Evolutionary conservation across 2,113 vertebrate genomes (phyloP).

Genomic region (Aldabrachelys gigantea): DNA sequence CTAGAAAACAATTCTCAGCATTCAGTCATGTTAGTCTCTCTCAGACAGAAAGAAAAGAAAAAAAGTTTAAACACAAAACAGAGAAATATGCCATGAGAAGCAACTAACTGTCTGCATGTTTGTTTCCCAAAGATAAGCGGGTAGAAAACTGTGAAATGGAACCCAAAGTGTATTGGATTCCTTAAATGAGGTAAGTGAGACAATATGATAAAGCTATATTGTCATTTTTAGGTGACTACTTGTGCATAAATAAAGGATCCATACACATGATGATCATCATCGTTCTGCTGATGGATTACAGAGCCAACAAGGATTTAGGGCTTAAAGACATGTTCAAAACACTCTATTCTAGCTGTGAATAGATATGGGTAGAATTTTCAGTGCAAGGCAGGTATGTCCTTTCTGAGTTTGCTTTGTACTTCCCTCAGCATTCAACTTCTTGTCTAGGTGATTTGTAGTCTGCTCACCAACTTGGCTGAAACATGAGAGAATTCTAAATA

Average conservation of each 20-base stretch:
- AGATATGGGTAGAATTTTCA: constrained; percentile 17
- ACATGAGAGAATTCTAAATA: background rate
- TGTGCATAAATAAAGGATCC: background rate
- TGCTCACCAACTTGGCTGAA: background rate
- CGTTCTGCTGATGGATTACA: background rate
- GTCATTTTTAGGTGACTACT: background rate
- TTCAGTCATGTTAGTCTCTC: background rate
- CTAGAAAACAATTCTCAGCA: background rate
- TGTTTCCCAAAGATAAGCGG: background rate
- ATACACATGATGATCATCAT: background rate
- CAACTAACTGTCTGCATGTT: background rate
- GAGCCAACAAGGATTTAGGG: background rate
- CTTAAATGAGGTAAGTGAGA: background rate
- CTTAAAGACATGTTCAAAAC: background rate
- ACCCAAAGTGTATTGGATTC: background rate
- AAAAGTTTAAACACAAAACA: background rate
- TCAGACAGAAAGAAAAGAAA: background rate
- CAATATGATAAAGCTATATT: background rate
- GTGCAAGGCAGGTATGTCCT: background rate
- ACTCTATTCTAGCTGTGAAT: constrained; percentile 7
- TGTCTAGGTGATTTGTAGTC: background rate
- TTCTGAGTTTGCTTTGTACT: background rate
- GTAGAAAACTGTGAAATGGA: background rate
- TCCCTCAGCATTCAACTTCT: background rate
- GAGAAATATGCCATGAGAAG: background rate